These are phyloP conservation scores for Ceratina australensis DNA, from an alignment of 1,140 invertebrate genomes.

Conservation along the genomic window DNA sequence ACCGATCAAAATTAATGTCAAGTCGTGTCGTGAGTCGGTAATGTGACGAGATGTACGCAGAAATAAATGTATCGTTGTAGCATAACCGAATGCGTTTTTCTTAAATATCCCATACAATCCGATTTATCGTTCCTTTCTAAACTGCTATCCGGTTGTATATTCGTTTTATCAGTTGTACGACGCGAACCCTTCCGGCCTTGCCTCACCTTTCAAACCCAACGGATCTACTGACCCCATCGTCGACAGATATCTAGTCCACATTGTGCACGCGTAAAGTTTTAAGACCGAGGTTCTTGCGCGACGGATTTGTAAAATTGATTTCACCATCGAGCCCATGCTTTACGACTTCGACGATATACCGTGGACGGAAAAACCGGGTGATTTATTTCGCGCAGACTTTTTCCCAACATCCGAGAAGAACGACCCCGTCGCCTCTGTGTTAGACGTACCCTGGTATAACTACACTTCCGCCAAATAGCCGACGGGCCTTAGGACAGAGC, in stretches of 20 bases:
- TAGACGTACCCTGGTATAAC: slow-evolving; percentile 16
- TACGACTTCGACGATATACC: slow-evolving; percentile 43
- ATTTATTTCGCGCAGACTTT: slow-evolving; percentile 41
- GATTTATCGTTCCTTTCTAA: too few species aligned
- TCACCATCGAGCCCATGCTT: slow-evolving; percentile 55
- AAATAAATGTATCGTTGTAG: too few species aligned
- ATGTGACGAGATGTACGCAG: too few species aligned
- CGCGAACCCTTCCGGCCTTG: too few species aligned
- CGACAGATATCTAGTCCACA: slow-evolving; percentile 3
- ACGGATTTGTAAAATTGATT: slow-evolving; percentile 63
- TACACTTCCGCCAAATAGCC: slow-evolving; percentile 2
- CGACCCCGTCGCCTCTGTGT: background rate
- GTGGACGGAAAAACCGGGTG: slow-evolving; percentile 30
- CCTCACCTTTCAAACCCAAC: background rate
- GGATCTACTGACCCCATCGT: background rate
- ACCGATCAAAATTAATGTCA: too few species aligned
- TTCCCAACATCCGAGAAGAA: slow-evolving; percentile 11
- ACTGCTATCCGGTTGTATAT: too few species aligned
- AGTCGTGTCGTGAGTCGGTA: too few species aligned
- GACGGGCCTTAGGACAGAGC: too few species aligned
- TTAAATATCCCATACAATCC: too few species aligned
- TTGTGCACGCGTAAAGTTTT: slow-evolving; percentile 24
- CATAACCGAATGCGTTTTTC: too few species aligned
- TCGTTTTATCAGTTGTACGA: too few species aligned
- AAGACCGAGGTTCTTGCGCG: slow-evolving; percentile 35